phyloP scores from a whole-genome alignment of 2,888 invertebrate genomes.

The Agapetus fuscipes region DNA sequence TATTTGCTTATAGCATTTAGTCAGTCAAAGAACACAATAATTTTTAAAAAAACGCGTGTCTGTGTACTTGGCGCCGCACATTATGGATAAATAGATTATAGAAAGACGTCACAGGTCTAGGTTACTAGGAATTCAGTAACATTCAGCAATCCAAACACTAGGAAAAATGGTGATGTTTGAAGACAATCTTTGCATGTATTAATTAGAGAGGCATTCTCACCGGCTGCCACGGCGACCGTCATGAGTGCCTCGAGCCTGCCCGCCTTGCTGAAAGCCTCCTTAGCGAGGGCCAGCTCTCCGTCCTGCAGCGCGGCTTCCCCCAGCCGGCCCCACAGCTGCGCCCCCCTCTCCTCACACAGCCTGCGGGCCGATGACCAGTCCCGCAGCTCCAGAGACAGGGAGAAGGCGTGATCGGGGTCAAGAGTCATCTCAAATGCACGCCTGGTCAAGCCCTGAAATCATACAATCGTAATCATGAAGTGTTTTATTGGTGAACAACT shows the following conservation, averaged over 20 bases:
- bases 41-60: no score
- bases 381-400: conserved; percentile 82
- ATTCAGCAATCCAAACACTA: neutral
- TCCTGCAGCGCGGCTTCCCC: conserved; percentile 63
- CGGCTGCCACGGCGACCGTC: conserved; percentile 76
- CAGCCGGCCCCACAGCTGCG: conserved; percentile 63
- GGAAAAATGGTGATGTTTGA: no score
- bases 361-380: conserved; percentile 83
- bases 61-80: no score
- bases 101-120: no score
- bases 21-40: neutral
- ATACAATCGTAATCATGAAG: conserved; percentile 4
- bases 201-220: no score
- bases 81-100: no score
- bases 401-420: conserved; percentile 96
- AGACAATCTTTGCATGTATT: no score
- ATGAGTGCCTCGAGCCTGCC: conserved; percentile 89
- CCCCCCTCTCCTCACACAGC: conserved; percentile 92
- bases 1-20: no score
- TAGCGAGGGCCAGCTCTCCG: conserved; percentile 43
- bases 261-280: conserved; percentile 89
- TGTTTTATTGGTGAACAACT: neutral
- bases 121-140: neutral
- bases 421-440: conserved; percentile 96
- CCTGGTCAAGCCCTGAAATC: conserved; percentile 84